Evolutionary conservation across 2,888 invertebrate species (phyloP).

Genomic region (Agriopis leucophaearia): DNA sequence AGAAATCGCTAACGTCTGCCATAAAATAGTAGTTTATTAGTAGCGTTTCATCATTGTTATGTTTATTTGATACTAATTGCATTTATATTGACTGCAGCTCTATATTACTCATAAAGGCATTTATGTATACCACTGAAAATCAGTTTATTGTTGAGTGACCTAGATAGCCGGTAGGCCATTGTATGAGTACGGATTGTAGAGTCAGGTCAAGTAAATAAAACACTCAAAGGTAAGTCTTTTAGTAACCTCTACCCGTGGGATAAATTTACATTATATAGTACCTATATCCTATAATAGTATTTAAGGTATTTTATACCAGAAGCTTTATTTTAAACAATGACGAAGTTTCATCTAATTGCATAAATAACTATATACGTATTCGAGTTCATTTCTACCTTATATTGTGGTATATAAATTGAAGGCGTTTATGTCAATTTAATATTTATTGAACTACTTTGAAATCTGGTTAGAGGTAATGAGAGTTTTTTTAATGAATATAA

Average conservation of each 20-base stretch:
- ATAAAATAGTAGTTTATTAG: neutral
- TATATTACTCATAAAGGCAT: neutral
- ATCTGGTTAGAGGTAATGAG: no score
- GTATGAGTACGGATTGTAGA: conserved; percentile 17
- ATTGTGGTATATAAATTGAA: no score
- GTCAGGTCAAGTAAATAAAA: conserved; percentile 14
- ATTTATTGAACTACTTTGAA: no score
- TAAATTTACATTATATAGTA: neutral
- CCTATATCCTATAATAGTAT: neutral
- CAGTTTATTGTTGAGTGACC: conserved; percentile 36
- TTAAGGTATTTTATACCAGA: neutral
- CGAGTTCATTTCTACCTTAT: no score
- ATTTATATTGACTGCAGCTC: neutral
- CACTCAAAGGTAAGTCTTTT: conserved; percentile 1
- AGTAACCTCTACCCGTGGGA: neutral
- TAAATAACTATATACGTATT: neutral
- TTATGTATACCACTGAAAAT: neutral
- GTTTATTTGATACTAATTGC: neutral
- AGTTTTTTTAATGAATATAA: no score
- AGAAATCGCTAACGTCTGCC: no score
- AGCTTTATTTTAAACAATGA: neutral
- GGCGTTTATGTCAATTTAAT: no score
- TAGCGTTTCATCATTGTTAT: neutral
- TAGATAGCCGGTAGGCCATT: conserved; percentile 24
- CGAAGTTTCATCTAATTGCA: neutral